Evolutionary conservation across 1,140 invertebrate species (phyloP), one percentile per base, ranked within the genome.

Genomic region (Musca domestica): DNA sequence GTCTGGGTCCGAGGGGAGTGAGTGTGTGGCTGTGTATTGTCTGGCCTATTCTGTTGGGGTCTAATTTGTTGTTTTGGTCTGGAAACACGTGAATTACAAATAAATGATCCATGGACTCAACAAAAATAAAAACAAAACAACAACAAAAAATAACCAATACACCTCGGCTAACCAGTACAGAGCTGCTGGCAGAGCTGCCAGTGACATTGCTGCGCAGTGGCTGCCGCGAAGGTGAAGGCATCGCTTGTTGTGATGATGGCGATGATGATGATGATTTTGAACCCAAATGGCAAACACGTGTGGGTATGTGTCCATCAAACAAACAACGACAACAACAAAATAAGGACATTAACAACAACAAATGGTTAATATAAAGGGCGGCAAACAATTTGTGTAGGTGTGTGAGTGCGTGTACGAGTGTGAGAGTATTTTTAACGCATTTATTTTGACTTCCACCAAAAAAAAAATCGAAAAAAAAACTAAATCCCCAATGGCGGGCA

Each of bases 141-240:
- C 14, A 20, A n/a, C 25, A 61, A 51, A 19, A 19, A 51, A 51
- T 19, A 51, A 51, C 48, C 17, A 22, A 19, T 20, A 22, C 48
- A 51, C 2, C 17, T 41, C 34, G 6, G 34, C 34, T 12, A 41
- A 41, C 34, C 34, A 52, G 56, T 41, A 61, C 75, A 52, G 66
- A 68, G 52, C 69, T 20, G 71, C 34, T 19, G 66, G 52, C 47
- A 56, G 25, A 49, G 52, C 20, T 56, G 52, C 27, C 27, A 27
- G 17, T 51, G 19, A 5, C 49, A 9, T 23, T 27, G 23, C 52
- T 27, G 23, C 52, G 20, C 34, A 41, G 10, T 41, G 2, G 34
- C 4, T 41, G 34, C 65, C 71, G 75, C 75, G 73, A 75, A n/a
- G 71, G 75, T 76, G 75, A 75, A 74, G 77, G 75, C 77, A 77